Evolutionary conservation across 2,113 vertebrate species (phyloP), one percentile per base, ranked within the genome.

Genomic region (Oncorhynchus mykiss): DNA sequence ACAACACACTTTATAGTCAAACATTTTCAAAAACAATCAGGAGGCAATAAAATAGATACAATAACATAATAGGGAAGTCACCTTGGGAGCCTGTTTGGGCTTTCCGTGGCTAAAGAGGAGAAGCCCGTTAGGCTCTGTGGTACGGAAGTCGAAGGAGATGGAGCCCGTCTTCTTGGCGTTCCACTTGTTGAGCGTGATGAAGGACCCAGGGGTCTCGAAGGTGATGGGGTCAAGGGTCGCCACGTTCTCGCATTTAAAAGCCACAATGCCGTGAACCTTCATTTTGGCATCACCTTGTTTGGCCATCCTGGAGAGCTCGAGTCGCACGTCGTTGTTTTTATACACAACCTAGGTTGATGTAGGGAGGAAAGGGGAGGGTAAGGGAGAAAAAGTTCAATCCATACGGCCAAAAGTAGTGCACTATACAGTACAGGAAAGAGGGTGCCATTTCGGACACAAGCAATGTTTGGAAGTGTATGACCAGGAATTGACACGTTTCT

Each of bases 221-320:
- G 97, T 98, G 90, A 99, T 98, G 80, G 97, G 97, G 85, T 99
- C 97, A 80, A 99, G 90, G 72, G 97, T 98, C 84, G 96, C 97
- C 74, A 99, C 97, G 34, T 97, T 99, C 86, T 99, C 97, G 87
- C 97, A 99, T 88, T 99, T 99, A 90, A 99, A 99, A n/a, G 97
- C 96, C 85, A 99, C 96, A 59, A 97, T 94, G 22, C 97, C 97
- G 1, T 99, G 96, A 73, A 98, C 86, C 90, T 98, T 98, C 96
- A 99, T 98, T 89, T 98, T 99, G 73, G 95, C 91, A 84, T 99
- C 97, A 1, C 96, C 96, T 91, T 95, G 95, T 76, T 96, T 96
- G 78, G 97, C 97, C 90, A 99, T 93, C 73, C 96, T 93, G 82
- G 97, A 99, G 76, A 99, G 91, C 86, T 99, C 97, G 82, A 99